phyloP scores from a whole-genome alignment of 1,140 invertebrate species.

The Phthorimaea operculella region DNA sequence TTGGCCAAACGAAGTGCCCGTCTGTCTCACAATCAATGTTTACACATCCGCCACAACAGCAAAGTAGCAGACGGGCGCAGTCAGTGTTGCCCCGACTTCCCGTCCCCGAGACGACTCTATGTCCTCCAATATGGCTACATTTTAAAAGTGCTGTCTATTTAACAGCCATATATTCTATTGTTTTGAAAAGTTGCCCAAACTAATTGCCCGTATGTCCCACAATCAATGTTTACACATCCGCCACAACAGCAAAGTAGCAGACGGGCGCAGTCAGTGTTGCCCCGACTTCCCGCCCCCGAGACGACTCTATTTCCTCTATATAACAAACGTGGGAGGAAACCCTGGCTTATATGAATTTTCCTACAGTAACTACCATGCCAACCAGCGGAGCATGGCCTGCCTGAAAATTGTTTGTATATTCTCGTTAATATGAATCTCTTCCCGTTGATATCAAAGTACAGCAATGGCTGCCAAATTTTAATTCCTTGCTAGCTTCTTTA shows the following conservation, averaged over 20 bases:
- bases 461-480: too few relatives aligned
- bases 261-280: slow-evolving; percentile 18
- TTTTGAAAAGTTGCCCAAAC: background rate
- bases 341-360: slow-evolving; percentile 40
- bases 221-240: slow-evolving; percentile 26
- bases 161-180: too few relatives aligned
- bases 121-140: too few relatives aligned
- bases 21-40: slow-evolving; percentile 16
- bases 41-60: slow-evolving; percentile 28
- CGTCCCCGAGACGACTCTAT: slow-evolving; percentile 29
- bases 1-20: background rate
- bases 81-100: slow-evolving; percentile 26
- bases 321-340: slow-evolving; percentile 35
- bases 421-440: too few relatives aligned
- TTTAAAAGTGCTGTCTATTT: too few relatives aligned
- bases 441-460: too few relatives aligned
- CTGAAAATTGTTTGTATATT: too few relatives aligned
- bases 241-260: slow-evolving; percentile 24
- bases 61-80: slow-evolving; percentile 16
- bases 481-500: too few relatives aligned
- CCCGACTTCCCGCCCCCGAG: slow-evolving; percentile 28
- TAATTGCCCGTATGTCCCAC: background rate
- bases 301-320: slow-evolving; percentile 39
- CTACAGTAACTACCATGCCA: slow-evolving; percentile 19
- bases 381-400: too few relatives aligned